Percentiles rank a stretch among this genome's conserved stretches.
These are phyloP conservation scores for Melolontha melolontha DNA, from an alignment of 2,888 invertebrate species.

Conservation along the genomic window DNA sequence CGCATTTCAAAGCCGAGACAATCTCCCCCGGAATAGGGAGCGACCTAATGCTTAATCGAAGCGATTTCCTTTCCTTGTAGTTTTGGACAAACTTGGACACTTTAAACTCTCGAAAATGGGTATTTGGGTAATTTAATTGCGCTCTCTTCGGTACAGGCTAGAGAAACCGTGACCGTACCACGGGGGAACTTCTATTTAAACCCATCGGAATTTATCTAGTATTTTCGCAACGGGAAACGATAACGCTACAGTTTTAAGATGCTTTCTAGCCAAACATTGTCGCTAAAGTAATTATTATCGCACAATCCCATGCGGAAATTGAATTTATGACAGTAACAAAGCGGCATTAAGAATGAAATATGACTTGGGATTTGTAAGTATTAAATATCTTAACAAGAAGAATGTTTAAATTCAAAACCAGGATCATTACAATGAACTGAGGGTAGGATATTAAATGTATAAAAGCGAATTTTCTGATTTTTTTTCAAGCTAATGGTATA, in stretches of 20 bases:
- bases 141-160: neutral
- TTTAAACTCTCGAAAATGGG: constrained; percentile 14
- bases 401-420: too few relatives aligned
- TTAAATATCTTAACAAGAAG: too few relatives aligned
- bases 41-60: constrained; percentile 9
- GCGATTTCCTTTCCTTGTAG: constrained; percentile 2
- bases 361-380: too few relatives aligned
- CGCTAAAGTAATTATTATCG: neutral
- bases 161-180: neutral
- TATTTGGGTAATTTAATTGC: constrained; percentile 17
- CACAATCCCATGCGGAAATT: neutral
- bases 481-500: too few relatives aligned
- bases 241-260: neutral
- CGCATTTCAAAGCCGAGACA: constrained; percentile 5
- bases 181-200: neutral
- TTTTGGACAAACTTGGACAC: constrained; percentile 12
- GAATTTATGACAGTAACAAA: constrained; percentile 4
- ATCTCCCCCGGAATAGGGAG: neutral
- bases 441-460: too few relatives aligned
- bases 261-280: neutral
- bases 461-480: too few relatives aligned
- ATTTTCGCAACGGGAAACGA: constrained; percentile 2
- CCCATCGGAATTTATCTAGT: constrained; percentile 13
- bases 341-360: neutral
- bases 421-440: too few relatives aligned